Conservation (phyloP, 1,140 invertebrate species). For the Adoxophyes honmai region DNA sequence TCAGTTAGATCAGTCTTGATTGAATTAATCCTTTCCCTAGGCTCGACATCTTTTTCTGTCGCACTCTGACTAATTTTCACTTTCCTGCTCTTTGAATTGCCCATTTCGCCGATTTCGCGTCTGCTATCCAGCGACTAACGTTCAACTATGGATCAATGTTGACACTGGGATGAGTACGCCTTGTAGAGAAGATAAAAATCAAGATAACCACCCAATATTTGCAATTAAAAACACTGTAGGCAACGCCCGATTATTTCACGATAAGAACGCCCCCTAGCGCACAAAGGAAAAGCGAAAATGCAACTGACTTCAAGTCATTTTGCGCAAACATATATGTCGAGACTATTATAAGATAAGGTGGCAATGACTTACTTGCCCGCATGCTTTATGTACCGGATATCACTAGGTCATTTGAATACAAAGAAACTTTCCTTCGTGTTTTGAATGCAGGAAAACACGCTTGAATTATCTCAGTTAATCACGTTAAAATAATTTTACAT, state of each 20-base stretch:
- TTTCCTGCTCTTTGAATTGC: constrained; percentile 62
- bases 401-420: constrained; percentile 5
- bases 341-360: constrained; percentile 50
- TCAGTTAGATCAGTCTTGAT: constrained; percentile 53
- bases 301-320: constrained; percentile 44
- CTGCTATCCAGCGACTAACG: constrained; percentile 27
- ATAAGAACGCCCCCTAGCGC: constrained; percentile 40
- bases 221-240: constrained; percentile 35
- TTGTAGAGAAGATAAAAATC: constrained; percentile 37
- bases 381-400: constrained; percentile 44
- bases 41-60: constrained; percentile 25
- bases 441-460: background rate
- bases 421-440: background rate
- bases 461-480: background rate
- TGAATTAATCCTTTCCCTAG: constrained; percentile 48
- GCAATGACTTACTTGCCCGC: constrained; percentile 59
- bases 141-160: constrained; percentile 29
- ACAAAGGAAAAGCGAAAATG: constrained; percentile 51
- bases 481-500: background rate
- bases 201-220: constrained; percentile 33
- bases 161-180: constrained; percentile 22
- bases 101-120: constrained; percentile 66
- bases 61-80: constrained; percentile 56
- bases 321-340: constrained; percentile 46
- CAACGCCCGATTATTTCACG: constrained; percentile 29